Evolutionary conservation across 2,888 invertebrate genomes (phyloP).

Genomic region (Melinopterus prodromus): DNA sequence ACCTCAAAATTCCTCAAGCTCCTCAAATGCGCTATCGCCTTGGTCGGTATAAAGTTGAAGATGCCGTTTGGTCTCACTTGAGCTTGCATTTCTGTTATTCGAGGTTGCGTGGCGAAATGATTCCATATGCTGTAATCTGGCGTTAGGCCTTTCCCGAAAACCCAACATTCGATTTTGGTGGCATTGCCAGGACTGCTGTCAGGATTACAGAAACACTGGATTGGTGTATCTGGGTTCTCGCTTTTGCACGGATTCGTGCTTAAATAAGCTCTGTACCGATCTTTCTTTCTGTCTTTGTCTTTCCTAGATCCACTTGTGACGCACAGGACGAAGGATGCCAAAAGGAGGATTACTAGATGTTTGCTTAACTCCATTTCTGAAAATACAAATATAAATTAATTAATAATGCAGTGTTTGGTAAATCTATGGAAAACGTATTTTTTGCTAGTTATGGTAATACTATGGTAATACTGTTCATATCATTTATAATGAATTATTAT

Average conservation of each 20-base stretch:
- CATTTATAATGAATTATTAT: no score
- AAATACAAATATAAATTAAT: slow-evolving; percentile 5
- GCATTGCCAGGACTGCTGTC: slow-evolving; percentile 64
- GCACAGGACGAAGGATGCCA: slow-evolving; percentile 24
- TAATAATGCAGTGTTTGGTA: not conserved
- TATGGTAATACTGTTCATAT: no score
- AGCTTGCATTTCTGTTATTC: slow-evolving; percentile 75
- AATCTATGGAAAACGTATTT: not conserved
- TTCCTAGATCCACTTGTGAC: slow-evolving; percentile 30
- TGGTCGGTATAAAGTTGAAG: slow-evolving; percentile 76
- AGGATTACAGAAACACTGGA: slow-evolving; percentile 75
- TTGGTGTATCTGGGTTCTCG: slow-evolving; percentile 56
- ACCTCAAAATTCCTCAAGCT: slow-evolving; percentile 74
- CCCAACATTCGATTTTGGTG: slow-evolving; percentile 80
- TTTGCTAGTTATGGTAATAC: no score
- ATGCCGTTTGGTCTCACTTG: slow-evolving; percentile 75
- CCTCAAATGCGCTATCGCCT: slow-evolving; percentile 71
- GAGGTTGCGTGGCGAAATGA: slow-evolving; percentile 76
- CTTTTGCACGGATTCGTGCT: slow-evolving; percentile 47
- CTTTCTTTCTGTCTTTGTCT: slow-evolving; percentile 46
- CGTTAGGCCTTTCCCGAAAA: slow-evolving; percentile 72
- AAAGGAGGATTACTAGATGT: slow-evolving; percentile 10
- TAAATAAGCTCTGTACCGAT: slow-evolving; percentile 40
- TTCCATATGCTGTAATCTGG: slow-evolving; percentile 77
- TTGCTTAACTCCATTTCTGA: not conserved